Evolutionary conservation across 2,888 invertebrate genomes (phyloP).

Genomic region (Chloroclysta siterata): DNA sequence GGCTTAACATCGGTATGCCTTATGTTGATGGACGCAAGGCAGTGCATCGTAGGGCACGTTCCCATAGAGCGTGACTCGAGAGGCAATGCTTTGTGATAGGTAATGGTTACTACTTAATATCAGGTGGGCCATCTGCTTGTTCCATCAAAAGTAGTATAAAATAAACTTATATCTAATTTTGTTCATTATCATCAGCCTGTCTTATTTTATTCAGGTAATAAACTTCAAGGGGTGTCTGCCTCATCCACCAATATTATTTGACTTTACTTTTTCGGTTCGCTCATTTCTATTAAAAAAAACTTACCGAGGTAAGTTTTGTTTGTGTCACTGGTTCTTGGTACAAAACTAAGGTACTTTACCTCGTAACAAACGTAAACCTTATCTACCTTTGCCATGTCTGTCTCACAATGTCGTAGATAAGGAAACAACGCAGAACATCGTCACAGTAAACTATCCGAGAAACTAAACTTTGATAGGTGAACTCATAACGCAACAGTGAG

Average conservation of each 20-base stretch:
- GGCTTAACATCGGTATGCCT: too few species aligned
- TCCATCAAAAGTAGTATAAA: too few species aligned
- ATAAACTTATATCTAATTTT: too few species aligned
- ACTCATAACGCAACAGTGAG: constrained; percentile 46
- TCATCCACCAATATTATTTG: neutral
- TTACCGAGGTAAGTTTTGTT: constrained; percentile 8
- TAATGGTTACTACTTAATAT: too few species aligned
- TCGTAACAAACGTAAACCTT: constrained; percentile 15
- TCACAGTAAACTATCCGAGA: constrained; percentile 18
- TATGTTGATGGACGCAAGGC: too few species aligned
- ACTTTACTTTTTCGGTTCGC: neutral
- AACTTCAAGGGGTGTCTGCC: too few species aligned
- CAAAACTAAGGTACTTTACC: neutral
- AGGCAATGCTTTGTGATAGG: too few species aligned
- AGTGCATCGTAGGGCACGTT: too few species aligned
- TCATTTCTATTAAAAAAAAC: neutral
- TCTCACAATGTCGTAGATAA: constrained; percentile 27
- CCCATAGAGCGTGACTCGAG: too few species aligned
- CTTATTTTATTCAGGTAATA: too few species aligned
- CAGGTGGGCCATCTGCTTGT: too few species aligned
- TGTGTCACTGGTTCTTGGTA: neutral
- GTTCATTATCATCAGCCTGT: too few species aligned
- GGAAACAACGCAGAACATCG: constrained; percentile 19
- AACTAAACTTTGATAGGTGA: constrained; percentile 18
- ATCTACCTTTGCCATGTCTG: constrained; percentile 20